Evolutionary conservation across 1,140 invertebrate genomes (phyloP).

Genomic region (Neodiprion virginianus): DNA sequence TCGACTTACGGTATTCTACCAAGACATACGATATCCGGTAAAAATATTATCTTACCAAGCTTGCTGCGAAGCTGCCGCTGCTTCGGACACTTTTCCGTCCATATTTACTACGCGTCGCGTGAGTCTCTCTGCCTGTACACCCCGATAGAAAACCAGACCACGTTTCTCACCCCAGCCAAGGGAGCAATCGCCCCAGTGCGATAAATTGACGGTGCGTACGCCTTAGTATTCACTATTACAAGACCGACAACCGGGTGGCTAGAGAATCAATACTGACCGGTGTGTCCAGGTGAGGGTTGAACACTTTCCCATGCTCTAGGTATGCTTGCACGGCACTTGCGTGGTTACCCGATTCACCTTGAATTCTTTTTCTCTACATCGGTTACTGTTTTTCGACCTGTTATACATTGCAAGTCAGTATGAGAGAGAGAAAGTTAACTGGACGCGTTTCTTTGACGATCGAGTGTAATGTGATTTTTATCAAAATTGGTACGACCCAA

Average conservation of each 20-base stretch:
- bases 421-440: no score
- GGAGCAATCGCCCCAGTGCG: no score
- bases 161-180: no score
- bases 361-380: not conserved
- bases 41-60: not conserved
- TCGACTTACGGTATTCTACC: no score
- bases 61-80: no score
- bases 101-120: not conserved
- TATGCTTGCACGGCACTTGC: not conserved
- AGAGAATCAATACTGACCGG: conserved; percentile 5
- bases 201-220: not conserved
- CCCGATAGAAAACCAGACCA: not conserved
- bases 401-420: no score
- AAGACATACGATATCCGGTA: not conserved
- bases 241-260: not conserved
- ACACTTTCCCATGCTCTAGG: not conserved
- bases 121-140: not conserved
- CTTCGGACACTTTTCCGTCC: no score
- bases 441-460: no score
- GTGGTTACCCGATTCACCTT: not conserved
- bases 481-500: no score
- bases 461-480: no score
- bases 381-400: no score
- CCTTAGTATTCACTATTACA: not conserved
- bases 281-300: conserved; percentile 4